These are phyloP conservation scores for Blastomussa wellsi DNA, from an alignment of 92 coral and sea anemone genomes.

Conservation along the genomic window DNA sequence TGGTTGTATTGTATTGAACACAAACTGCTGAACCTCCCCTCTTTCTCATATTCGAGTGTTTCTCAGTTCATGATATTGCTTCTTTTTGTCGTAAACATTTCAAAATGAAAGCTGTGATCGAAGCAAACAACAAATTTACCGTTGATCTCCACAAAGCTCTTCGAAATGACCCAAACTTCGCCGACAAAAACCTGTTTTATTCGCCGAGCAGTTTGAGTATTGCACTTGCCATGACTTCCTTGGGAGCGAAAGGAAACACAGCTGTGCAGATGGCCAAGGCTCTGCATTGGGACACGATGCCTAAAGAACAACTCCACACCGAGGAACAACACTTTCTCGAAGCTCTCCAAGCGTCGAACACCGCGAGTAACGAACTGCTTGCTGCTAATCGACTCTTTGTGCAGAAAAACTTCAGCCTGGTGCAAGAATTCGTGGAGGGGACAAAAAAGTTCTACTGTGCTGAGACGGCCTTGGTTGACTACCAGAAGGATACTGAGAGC, in stretches of 20 bases:
- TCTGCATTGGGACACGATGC: constrained; percentile 64
- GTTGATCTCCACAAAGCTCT: constrained; percentile 60
- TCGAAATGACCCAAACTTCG: constrained; percentile 8
- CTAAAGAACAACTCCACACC: constrained; percentile 41
- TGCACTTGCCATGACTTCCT: constrained; percentile 81
- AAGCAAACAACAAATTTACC: constrained; percentile 62
- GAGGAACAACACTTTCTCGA: constrained; percentile 58
- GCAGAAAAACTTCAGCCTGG: constrained; percentile 58
- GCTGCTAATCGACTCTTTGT: constrained; percentile 74
- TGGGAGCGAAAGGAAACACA: constrained; percentile 78
- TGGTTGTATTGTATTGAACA: constrained; percentile 12
- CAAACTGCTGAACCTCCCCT: too few relatives aligned
- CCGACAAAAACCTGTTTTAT: constrained; percentile 63
- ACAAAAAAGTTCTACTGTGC: constrained; percentile 62
- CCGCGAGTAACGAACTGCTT: constrained; percentile 53
- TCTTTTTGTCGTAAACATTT: background rate
- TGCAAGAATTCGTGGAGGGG: constrained; percentile 59
- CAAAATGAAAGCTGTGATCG: constrained; percentile 41
- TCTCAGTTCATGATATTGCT: too few relatives aligned
- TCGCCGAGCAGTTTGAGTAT: constrained; percentile 79
- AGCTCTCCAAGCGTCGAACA: constrained; percentile 53
- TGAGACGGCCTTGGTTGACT: constrained; percentile 74
- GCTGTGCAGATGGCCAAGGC: constrained; percentile 75
- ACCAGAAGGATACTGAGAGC: constrained; percentile 52
- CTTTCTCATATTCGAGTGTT: too few relatives aligned